Evolutionary conservation across 2,888 invertebrate genomes (phyloP), one percentile per base, ranked within the genome.

Genomic region (Hemistola chrysoprasaria): DNA sequence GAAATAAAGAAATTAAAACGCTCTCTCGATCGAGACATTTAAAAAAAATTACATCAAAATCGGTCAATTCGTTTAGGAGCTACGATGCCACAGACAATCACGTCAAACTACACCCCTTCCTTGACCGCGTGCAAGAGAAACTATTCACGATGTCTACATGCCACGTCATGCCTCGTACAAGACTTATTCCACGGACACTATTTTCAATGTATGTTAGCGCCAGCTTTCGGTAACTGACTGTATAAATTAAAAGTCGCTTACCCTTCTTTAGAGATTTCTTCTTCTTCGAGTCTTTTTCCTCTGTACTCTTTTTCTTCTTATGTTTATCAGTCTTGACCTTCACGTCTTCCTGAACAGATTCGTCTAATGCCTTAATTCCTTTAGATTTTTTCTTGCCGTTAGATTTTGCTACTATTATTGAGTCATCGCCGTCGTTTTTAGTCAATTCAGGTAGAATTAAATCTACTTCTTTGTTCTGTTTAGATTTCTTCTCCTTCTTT

Each of bases 251-350:
- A 16, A 2, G 2, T 3, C 4, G 31, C 39, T 48, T 66, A 86
- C 87, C 88, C 77, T 82, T 88, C 56, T 84, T 90, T 25, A 80
- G 68, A 28, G 75, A 71, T 71, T 72, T 90, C 75, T 68, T 89
- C 74, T 78, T 87, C 63, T 83, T 88, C 29, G 74, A 69, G 44
- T 81, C 83, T 60, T 78, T 80, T 44, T 78, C 85, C 65, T 78
- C 90, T 5, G 71, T 42, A 43, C 82, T 85, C 52, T 86, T 90
- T 65, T 87, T 89, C 69, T 85, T 89, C 71, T 84, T 90, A 59
- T 76, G 82, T 70, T 88, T 88, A 52, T 87, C 84, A 83, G 82
- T 86, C 75, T 82, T 75, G 46, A 73, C 63, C 60, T 72, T 75
- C 40, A 53, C 56, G 27, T 64, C 71, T 23, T 62, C 61, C 22